Evolutionary conservation across 2,113 vertebrate genomes (phyloP).

Genomic region (Xenus cinereus): DNA sequence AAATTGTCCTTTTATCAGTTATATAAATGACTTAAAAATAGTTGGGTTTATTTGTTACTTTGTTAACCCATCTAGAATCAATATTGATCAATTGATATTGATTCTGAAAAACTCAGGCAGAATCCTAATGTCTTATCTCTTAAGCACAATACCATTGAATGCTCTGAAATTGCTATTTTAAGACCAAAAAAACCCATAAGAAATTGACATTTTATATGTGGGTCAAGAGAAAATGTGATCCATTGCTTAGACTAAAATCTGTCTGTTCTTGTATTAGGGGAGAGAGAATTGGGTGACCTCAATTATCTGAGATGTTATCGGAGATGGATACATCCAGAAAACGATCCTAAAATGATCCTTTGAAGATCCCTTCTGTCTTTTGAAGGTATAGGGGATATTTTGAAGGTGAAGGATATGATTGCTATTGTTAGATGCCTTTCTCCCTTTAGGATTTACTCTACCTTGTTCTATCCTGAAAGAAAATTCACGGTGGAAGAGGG

Average conservation of each 20-base stretch:
- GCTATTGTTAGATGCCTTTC: not conserved
- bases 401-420: not conserved
- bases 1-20: not conserved
- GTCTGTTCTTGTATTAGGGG: not conserved
- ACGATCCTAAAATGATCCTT: not conserved
- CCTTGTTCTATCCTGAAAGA: not conserved
- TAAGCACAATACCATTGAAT: not conserved
- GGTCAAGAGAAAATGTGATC: not conserved
- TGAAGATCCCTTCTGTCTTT: not conserved
- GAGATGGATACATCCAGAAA: not conserved
- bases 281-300: not conserved
- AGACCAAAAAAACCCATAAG: not conserved
- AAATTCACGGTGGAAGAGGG: not conserved
- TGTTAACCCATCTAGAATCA: not conserved
- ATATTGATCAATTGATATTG: not conserved
- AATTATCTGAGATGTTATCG: not conserved
- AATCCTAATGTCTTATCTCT: not conserved
- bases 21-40: not conserved
- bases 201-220: not conserved
- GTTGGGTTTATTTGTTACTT: not conserved
- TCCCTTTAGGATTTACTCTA: not conserved
- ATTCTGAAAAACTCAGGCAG: not conserved
- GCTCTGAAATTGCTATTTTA: not conserved
- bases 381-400: not conserved
- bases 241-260: not conserved